A percentile compares a stretch with the other conserved stretches of the same genome.
phyloP scores from a whole-genome alignment of 2,113 vertebrate genomes.

The Cebus imitator region DNA sequence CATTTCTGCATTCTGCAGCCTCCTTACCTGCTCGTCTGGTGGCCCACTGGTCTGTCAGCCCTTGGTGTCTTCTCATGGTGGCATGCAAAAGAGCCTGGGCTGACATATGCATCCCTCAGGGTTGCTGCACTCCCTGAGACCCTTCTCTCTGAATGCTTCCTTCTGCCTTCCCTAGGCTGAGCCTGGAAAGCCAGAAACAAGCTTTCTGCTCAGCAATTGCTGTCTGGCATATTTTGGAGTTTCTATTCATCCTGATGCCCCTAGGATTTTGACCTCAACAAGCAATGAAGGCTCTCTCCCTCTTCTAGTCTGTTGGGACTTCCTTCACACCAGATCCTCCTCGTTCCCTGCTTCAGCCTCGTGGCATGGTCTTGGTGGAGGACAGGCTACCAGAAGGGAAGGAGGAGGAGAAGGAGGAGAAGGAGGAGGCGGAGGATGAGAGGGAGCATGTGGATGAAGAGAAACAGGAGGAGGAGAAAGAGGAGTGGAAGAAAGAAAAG shows the following conservation, averaged over 20 bases:
- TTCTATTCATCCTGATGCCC: rapidly evolving
- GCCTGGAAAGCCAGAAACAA: too few species aligned
- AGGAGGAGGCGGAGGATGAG: not conserved
- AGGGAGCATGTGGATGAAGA: too few species aligned
- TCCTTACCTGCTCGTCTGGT: not conserved
- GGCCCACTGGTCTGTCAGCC: not conserved
- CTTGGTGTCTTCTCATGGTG: not conserved
- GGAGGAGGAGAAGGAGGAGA: not conserved
- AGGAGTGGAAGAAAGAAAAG: too few species aligned
- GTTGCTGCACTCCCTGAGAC: not conserved
- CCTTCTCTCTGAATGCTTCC: not conserved
- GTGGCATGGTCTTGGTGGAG: not conserved
- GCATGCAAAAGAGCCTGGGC: not conserved
- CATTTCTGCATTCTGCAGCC: not conserved
- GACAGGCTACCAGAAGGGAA: not conserved
- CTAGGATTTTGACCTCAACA: not conserved
- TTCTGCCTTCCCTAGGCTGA: not conserved
- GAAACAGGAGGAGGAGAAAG: not conserved
- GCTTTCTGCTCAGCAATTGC: not conserved
- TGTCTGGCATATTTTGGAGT: not conserved
- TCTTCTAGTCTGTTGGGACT: not conserved
- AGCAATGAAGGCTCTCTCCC: not conserved
- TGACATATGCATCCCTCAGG: not conserved
- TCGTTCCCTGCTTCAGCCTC: not conserved
- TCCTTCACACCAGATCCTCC: too few species aligned